These are phyloP conservation scores for Leptobrachium ailaonicum DNA, from an alignment of 2,113 vertebrate species.

Conservation along the genomic window DNA sequence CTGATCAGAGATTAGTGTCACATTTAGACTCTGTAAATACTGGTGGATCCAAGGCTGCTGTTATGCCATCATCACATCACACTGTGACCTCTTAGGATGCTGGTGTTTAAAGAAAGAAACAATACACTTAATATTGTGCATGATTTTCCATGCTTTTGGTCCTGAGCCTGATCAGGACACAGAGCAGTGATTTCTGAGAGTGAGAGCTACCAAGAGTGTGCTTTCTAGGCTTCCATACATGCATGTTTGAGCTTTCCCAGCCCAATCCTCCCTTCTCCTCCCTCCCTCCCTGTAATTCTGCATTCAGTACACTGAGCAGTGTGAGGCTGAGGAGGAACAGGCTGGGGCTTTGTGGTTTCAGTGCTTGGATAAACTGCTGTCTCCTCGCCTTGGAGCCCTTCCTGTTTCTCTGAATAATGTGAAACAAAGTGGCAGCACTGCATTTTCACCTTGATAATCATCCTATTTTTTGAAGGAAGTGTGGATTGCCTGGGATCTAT, in stretches of 20 bases:
- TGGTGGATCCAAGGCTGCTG: no score
- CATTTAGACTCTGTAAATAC: no score
- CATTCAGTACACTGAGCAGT: constrained; percentile 42
- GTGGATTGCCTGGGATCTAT: background rate
- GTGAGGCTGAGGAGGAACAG: constrained; percentile 30
- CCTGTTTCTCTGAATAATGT: constrained; percentile 11
- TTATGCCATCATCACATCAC: no score
- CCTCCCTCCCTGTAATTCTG: constrained; percentile 40
- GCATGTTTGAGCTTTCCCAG: constrained; percentile 22
- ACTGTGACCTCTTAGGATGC: no score
- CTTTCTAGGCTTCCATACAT: constrained; percentile 43
- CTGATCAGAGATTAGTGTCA: no score
- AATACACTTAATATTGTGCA: no score
- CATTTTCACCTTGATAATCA: background rate
- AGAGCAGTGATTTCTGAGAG: constrained; percentile 24
- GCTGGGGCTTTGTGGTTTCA: constrained; percentile 41
- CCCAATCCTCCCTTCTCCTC: constrained; percentile 9
- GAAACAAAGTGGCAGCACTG: constrained; percentile 26
- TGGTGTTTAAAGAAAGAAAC: no score
- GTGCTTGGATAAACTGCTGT: constrained; percentile 42
- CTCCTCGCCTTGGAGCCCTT: constrained; percentile 18
- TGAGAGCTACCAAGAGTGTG: constrained; percentile 33
- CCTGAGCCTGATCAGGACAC: background rate
- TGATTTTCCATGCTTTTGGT: background rate
- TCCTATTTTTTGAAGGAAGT: background rate